Percentiles rank a stretch among this genome's conserved stretches.
phyloP scores from a whole-genome alignment of 2,888 invertebrate genomes.

The Perizoma affinitatum region DNA sequence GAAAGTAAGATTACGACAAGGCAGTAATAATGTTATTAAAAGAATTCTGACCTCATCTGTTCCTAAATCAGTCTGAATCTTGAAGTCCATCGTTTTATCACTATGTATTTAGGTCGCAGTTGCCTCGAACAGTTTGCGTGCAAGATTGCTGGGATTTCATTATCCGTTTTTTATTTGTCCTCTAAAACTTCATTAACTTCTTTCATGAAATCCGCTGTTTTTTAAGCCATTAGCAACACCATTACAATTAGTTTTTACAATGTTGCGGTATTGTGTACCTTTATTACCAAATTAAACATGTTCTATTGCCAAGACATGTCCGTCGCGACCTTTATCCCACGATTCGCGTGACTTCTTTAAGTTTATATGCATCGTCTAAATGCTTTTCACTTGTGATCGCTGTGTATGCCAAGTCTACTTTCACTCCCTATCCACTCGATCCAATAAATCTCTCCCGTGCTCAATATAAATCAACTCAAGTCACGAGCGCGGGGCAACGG shows the following conservation, averaged over 20 bases:
- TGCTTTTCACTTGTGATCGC: constrained; percentile 57
- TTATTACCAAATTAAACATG: constrained; percentile 44
- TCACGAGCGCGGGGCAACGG: constrained; percentile 37
- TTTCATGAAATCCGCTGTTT: constrained; percentile 37
- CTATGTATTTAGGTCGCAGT: constrained; percentile 60
- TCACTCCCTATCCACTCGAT: constrained; percentile 54
- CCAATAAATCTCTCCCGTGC: constrained; percentile 50
- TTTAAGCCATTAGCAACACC: constrained; percentile 22
- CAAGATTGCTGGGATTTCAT: constrained; percentile 40
- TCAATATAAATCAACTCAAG: constrained; percentile 54
- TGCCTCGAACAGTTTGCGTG: constrained; percentile 54
- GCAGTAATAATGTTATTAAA: constrained; percentile 15
- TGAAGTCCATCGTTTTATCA: constrained; percentile 58
- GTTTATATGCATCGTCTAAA: constrained; percentile 43
- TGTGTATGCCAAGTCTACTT: constrained; percentile 64
- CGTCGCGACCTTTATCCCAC: constrained; percentile 46
- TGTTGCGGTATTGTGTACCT: constrained; percentile 32
- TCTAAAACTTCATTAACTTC: constrained; percentile 38
- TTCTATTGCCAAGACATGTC: constrained; percentile 51
- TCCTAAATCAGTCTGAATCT: constrained; percentile 42
- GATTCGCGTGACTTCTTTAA: constrained; percentile 51
- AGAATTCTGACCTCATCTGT: constrained; percentile 34
- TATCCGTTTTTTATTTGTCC: constrained; percentile 45
- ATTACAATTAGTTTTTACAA: constrained; percentile 25
- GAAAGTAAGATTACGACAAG: background rate